These are phyloP conservation scores for Puma concolor DNA, from an alignment of 2,113 vertebrate genomes.

Conservation along the genomic window DNA sequence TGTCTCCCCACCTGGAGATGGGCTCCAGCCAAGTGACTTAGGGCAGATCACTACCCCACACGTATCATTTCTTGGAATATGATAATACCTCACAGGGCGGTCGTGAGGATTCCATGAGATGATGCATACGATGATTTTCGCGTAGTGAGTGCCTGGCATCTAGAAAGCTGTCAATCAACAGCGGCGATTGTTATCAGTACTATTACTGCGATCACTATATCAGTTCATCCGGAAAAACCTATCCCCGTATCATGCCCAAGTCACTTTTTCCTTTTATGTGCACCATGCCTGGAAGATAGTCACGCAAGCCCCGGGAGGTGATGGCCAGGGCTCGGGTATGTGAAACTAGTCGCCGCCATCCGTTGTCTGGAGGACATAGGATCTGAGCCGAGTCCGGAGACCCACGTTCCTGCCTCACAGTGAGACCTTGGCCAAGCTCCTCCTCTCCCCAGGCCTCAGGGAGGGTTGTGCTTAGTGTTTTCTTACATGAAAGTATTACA, in stretches of 20 bases:
- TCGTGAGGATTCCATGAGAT: background rate
- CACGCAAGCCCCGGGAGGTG: background rate
- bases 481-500: background rate
- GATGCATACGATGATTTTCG: background rate
- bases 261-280: background rate
- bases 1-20: background rate
- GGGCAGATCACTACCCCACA: background rate
- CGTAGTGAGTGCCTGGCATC: background rate
- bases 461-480: background rate
- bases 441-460: background rate
- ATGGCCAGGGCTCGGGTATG: background rate
- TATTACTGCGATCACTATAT: background rate
- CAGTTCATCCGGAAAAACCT: background rate
- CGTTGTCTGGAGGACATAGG: background rate
- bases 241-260: background rate
- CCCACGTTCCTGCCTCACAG: background rate
- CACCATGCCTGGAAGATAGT: background rate
- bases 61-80: background rate
- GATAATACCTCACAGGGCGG: background rate
- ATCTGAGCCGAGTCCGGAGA: background rate
- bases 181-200: background rate
- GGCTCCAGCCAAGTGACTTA: background rate
- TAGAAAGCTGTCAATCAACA: background rate
- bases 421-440: background rate
- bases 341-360: background rate